These are phyloP conservation scores for Quadroppia sp. DNA, from an alignment of 2,888 invertebrate species.

Conservation along the genomic window DNA sequence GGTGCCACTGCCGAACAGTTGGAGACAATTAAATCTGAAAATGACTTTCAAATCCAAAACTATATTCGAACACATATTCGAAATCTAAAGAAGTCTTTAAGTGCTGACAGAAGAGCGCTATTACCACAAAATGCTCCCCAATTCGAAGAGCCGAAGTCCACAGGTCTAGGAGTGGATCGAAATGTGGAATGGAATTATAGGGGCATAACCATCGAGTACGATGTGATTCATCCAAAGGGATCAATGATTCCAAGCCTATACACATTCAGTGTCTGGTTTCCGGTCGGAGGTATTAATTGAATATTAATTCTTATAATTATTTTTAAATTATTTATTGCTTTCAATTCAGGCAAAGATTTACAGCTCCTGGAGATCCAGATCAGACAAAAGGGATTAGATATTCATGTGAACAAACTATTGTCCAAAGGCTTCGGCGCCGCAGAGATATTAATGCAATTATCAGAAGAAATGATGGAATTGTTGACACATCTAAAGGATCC, in stretches of 20 bases:
- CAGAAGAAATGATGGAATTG: constrained; percentile 22
- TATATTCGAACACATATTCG: constrained; percentile 29
- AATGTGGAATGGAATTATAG: constrained; percentile 12
- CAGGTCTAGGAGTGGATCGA: constrained; percentile 23
- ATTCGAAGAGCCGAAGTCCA: constrained; percentile 9
- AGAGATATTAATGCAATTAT: constrained; percentile 23
- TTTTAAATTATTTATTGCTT: neutral
- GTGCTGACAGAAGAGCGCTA: neutral
- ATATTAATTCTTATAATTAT: too few species aligned
- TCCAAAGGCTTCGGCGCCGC: constrained; percentile 8
- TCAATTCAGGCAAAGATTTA: constrained; percentile 18
- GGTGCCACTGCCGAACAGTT: constrained; percentile 20
- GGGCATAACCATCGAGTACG: constrained; percentile 4
- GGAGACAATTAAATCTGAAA: neutral
- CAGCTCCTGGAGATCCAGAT: constrained; percentile 24
- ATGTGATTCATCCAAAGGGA: constrained; percentile 32
- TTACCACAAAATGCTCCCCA: neutral
- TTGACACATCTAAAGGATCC: neutral
- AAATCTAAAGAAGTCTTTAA: constrained; percentile 29
- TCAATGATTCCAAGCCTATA: constrained; percentile 9
- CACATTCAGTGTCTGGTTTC: neutral
- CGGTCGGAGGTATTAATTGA: constrained; percentile 23
- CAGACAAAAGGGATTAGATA: constrained; percentile 32
- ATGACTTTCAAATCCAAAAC: constrained; percentile 34
- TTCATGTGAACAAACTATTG: constrained; percentile 7